Conservation (phyloP, 2,797 vertebrate species). For the Esox lucius region DNA sequence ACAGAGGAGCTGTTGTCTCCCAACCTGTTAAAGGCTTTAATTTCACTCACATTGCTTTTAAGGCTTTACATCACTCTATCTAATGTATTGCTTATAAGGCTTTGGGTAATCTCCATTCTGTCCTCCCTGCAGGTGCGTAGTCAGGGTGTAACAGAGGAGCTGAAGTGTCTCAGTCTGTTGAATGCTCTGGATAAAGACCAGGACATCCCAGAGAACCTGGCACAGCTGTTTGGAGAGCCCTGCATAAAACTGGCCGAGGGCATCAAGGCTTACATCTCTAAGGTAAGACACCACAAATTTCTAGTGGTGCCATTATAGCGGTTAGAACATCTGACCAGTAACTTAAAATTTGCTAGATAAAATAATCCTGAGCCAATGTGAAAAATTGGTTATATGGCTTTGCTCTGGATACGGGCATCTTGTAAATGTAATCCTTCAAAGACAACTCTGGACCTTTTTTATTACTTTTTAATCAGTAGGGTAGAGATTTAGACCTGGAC, state of each 20-base stretch:
- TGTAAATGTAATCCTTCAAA: too few species aligned
- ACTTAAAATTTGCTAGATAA: not conserved
- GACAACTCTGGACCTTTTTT: too few species aligned
- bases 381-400: too few species aligned
- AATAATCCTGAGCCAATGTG: too few species aligned
- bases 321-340: not conserved
- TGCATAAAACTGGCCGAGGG: constrained; percentile 85
- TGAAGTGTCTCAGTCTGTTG: constrained; percentile 82
- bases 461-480: too few species aligned
- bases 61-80: too few species aligned
- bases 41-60: too few species aligned
- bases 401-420: too few species aligned
- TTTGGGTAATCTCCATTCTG: not conserved
- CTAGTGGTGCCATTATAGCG: not conserved
- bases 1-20: constrained; percentile 83
- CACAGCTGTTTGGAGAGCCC: constrained; percentile 78
- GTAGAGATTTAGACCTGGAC: too few species aligned
- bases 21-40: constrained; percentile 76
- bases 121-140: constrained; percentile 72
- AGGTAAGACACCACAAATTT: constrained; percentile 61
- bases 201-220: constrained; percentile 78
- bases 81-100: too few species aligned
- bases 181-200: constrained; percentile 76
- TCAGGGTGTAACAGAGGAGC: constrained; percentile 80
- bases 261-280: constrained; percentile 84